phyloP scores from a whole-genome alignment of 2,113 vertebrate genomes.

The Orthochromis indermauri region DNA sequence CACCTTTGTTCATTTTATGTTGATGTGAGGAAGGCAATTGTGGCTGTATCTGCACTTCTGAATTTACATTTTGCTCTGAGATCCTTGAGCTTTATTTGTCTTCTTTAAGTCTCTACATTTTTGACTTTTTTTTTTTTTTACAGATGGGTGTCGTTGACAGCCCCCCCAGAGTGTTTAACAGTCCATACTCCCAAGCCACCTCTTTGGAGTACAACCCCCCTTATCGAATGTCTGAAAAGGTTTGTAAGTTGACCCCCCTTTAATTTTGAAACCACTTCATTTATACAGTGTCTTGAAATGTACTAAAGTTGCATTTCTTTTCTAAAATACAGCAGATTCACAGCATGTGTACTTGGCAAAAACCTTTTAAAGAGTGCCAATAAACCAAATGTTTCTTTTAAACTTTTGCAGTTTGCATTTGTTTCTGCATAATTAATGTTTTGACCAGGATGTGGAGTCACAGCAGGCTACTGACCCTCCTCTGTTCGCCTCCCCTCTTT shows the following conservation, averaged over 20 bases:
- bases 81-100: neutral
- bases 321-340: neutral
- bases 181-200: constrained; percentile 51
- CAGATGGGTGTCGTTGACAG: constrained; percentile 50
- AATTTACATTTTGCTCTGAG: neutral
- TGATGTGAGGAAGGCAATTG: neutral
- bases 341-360: neutral
- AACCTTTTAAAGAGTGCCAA: neutral
- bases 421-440: neutral
- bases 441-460: neutral
- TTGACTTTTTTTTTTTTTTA: neutral
- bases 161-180: constrained; percentile 67
- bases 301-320: neutral
- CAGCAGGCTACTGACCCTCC: neutral
- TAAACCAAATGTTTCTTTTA: neutral
- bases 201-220: constrained; percentile 64
- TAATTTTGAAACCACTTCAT: neutral
- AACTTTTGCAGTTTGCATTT: neutral
- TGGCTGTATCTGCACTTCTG: neutral
- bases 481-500: neutral
- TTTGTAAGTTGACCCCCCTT: neutral
- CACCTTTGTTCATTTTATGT: neutral
- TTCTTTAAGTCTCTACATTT: neutral
- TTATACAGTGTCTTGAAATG: neutral
- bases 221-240: constrained; percentile 66